Base-by-base conservation (phyloP, 1,140 invertebrate species). In the Varroa destructor region DNA sequence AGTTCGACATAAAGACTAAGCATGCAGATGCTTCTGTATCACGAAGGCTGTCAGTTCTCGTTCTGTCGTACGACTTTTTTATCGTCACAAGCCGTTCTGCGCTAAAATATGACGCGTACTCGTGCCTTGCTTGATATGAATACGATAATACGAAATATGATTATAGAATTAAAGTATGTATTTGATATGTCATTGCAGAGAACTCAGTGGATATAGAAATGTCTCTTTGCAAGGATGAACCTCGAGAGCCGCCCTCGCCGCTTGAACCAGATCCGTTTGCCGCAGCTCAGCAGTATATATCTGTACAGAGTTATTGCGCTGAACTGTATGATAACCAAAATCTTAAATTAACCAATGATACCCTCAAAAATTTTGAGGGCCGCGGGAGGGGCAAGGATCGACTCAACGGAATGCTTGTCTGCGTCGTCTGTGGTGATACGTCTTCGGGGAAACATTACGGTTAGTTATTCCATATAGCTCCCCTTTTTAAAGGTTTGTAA, bases 391-490 rank as follows among this genome's bases (percentile, higher is more conserved):
- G 61, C 36, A 67, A 67, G 46, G 61, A 67, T 40, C 61, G 61
- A 25, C 61, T 67, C 12, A 67, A 67, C 61, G 61, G 61, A 3
- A 67, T 67, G 61, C 76, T 83, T 43, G 75, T 78, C 43, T 98
- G 93, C 79, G 89, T 96, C 43, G 94, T 97, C 1, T 97, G 95
- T 77, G 93, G 93, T 0, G 94, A 97, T 78, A 95, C 91, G 0
- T 94, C 91, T 71, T 94, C 90, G 4, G 95, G 95, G 0, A 97
- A 97, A 78, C 94, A 98, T 80, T 97, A 97, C 79, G 95, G 61
- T 67, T 40, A 40, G 61, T 67, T 1, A 43, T 40, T 40, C 12
- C 12, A 2, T 25, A 25, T 25, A 25, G 25, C 25, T 25, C 25
- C 25, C 25, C 25, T 25, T 25, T 25, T 25, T 25, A 25, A 25